A percentile compares a stretch with the other conserved stretches of the same genome.
Conservation (phyloP, 92 coral and sea anemone genomes). For the Porites lobata region DNA sequence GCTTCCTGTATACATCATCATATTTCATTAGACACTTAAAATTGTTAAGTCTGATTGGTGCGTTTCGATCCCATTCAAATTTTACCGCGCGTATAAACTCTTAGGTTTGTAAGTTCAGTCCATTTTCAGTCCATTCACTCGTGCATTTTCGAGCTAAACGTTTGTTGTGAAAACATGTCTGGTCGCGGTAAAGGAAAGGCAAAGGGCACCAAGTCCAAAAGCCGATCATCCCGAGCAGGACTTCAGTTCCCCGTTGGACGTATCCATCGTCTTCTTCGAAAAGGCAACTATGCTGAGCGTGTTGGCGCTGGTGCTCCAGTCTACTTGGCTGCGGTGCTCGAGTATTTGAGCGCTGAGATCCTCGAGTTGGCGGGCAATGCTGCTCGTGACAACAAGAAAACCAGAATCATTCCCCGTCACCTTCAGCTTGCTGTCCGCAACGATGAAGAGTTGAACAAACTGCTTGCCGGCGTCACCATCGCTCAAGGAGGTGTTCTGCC, state of each 20-base stretch:
- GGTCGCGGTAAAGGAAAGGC: conserved; percentile 94
- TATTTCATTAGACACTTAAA: too few relatives aligned
- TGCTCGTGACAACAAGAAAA: conserved; percentile 89
- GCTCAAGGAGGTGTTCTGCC: conserved; percentile 63
- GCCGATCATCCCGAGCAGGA: conserved; percentile 87
- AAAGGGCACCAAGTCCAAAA: conserved; percentile 83
- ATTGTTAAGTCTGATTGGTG: too few relatives aligned
- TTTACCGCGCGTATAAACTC: too few relatives aligned
- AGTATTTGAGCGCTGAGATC: conserved; percentile 58
- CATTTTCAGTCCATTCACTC: too few relatives aligned
- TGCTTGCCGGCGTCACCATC: conserved; percentile 56
- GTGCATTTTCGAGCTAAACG: too few relatives aligned
- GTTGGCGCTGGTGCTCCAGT: conserved; percentile 92
- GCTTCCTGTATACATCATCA: too few relatives aligned
- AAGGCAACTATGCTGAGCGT: conserved; percentile 84
- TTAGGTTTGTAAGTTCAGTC: too few relatives aligned
- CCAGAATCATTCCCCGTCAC: conserved; percentile 85
- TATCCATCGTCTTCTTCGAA: conserved; percentile 64
- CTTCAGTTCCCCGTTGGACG: conserved; percentile 86
- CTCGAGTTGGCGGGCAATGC: conserved; percentile 81
- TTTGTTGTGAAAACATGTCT: conserved; percentile 38
- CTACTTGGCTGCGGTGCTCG: conserved; percentile 68
- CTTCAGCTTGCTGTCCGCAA: conserved; percentile 82
- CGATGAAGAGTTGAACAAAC: conserved; percentile 64
- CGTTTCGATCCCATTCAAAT: too few relatives aligned